phyloP scores from a whole-genome alignment of 2,888 invertebrate species.

The Eremobia ochroleuca region DNA sequence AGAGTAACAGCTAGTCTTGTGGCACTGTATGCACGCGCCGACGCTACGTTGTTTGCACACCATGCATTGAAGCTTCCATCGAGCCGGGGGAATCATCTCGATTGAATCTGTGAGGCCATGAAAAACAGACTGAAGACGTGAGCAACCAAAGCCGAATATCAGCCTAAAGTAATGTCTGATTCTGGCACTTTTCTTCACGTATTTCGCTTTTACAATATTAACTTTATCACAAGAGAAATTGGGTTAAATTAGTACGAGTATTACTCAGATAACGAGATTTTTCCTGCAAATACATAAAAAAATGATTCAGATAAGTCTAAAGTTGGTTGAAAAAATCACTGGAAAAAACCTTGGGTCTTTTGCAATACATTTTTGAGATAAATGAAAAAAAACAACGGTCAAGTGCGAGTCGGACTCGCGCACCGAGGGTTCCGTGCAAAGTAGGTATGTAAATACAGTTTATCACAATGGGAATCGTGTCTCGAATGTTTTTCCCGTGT shows the following conservation, averaged over 20 bases:
- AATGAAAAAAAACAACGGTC: too few relatives aligned
- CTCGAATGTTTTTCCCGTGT: too few relatives aligned
- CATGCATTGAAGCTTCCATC: slow-evolving; percentile 99
- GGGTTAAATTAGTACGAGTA: neutral
- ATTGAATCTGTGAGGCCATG: slow-evolving; percentile 94
- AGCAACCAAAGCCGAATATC: neutral
- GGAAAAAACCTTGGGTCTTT: too few relatives aligned
- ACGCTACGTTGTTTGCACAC: slow-evolving; percentile 98
- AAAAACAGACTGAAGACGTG: neutral
- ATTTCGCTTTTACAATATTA: too few relatives aligned
- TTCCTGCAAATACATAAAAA: neutral
- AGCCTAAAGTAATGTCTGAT: too few relatives aligned
- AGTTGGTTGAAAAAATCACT: neutral
- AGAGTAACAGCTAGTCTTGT: slow-evolving; percentile 98
- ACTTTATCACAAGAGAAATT: neutral
- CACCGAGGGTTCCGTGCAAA: too few relatives aligned
- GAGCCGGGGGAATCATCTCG: slow-evolving; percentile 98
- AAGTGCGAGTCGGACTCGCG: too few relatives aligned
- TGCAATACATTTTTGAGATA: too few relatives aligned
- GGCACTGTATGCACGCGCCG: slow-evolving; percentile 99
- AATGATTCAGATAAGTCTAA: too few relatives aligned
- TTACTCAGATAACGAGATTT: neutral
- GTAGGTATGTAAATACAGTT: too few relatives aligned
- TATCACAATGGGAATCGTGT: too few relatives aligned
- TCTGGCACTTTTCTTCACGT: too few relatives aligned